Evolutionary conservation across 64 coral and sea anemone species (phyloP).

Genomic region (Pocillopora verrucosa): DNA sequence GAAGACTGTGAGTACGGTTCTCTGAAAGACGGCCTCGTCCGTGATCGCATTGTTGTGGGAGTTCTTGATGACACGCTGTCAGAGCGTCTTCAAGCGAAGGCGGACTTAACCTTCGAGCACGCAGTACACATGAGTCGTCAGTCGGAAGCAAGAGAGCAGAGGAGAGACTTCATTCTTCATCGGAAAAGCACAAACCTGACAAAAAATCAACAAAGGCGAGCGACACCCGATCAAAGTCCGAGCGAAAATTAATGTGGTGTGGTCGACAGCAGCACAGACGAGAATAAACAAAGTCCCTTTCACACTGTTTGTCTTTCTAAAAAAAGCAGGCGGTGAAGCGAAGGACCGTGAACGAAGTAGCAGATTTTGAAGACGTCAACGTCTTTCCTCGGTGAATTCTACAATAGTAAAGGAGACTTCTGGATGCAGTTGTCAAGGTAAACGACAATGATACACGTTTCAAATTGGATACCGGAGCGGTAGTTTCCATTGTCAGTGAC

Average conservation of each 20-base stretch:
- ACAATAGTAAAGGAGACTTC: neutral
- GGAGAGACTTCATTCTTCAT: constrained; percentile 32
- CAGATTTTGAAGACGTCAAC: constrained; percentile 1
- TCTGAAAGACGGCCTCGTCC: neutral
- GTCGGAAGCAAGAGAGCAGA: constrained; percentile 46
- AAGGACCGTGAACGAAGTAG: constrained; percentile 1
- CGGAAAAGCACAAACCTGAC: no score
- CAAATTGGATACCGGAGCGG: constrained; percentile 72
- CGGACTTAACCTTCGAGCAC: neutral
- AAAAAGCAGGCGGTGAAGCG: neutral
- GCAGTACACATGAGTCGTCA: constrained; percentile 44
- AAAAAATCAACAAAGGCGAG: no score
- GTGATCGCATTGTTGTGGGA: neutral
- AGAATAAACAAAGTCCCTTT: constrained; percentile 10
- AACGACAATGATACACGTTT: constrained; percentile 55
- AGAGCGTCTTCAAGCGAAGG: neutral
- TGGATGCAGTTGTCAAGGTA: constrained; percentile 59
- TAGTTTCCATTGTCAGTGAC: constrained; percentile 54
- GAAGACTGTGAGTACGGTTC: constrained; percentile 25
- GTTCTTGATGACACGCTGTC: neutral
- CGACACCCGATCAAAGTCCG: neutral
- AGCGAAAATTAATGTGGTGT: constrained; percentile 3
- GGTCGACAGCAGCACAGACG: neutral
- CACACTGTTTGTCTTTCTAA: constrained; percentile 14
- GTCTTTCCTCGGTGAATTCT: constrained; percentile 20